Evolutionary conservation across 2,113 vertebrate genomes (phyloP).

Genomic region (Python bivittatus): DNA sequence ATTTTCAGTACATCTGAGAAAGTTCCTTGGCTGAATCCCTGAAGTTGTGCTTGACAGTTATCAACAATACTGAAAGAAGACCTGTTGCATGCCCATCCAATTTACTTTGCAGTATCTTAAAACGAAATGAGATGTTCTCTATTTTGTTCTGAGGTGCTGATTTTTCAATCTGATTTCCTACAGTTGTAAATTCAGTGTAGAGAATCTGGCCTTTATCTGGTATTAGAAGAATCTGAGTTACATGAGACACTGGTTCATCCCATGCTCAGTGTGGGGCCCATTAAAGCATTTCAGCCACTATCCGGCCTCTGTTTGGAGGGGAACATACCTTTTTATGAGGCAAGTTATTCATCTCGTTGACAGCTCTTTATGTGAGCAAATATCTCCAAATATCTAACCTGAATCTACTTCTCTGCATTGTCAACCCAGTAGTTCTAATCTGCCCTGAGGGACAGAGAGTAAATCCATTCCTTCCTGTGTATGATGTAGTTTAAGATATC

Average conservation of each 20-base stretch:
- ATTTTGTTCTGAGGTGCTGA: background rate
- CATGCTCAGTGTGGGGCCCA: background rate
- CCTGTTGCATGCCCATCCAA: background rate
- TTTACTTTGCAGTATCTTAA: background rate
- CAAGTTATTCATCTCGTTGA: background rate
- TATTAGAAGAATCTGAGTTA: background rate
- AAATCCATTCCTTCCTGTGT: background rate
- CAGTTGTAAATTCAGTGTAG: background rate
- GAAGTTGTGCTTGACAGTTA: background rate
- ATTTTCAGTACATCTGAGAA: background rate
- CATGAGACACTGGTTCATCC: background rate
- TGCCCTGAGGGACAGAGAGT: background rate
- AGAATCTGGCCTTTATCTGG: background rate
- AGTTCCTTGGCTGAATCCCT: background rate
- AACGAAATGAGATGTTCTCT: background rate
- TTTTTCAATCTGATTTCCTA: background rate
- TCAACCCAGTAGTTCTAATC: background rate
- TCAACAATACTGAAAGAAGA: background rate
- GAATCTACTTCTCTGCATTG: background rate
- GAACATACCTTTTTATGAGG: background rate
- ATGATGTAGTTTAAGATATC: background rate
- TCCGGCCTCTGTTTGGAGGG: background rate
- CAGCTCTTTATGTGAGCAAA: background rate
- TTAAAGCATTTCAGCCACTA: background rate
- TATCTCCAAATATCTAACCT: background rate